Conservation (phyloP, 2,888 invertebrate genomes). For the Odontocerum albicorne region DNA sequence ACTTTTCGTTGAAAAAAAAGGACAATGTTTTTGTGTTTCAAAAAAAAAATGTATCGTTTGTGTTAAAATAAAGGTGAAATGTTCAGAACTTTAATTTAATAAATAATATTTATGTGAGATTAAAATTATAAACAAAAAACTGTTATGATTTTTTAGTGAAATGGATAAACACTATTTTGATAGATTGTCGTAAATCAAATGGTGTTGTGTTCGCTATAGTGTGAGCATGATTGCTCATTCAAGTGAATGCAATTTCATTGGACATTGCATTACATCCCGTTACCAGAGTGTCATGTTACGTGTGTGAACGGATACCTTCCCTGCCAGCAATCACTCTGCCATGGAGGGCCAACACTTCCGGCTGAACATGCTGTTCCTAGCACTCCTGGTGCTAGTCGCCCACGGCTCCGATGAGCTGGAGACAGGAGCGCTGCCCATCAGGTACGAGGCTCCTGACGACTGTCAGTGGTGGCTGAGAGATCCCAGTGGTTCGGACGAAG, state of each 20-base stretch:
- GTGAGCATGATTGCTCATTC: constrained; percentile 19
- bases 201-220: too few species aligned
- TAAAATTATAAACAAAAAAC: too few species aligned
- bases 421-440: constrained; percentile 43
- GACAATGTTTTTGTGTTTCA: too few species aligned
- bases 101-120: too few species aligned
- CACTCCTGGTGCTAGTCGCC: constrained; percentile 18
- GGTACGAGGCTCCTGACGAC: constrained; percentile 84
- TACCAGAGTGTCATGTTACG: constrained; percentile 4
- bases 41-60: too few species aligned
- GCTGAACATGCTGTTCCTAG: constrained; percentile 19
- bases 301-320: constrained; percentile 2
- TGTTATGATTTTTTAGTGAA: constrained; percentile 4
- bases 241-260: constrained; percentile 4
- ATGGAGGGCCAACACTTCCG: constrained; percentile 17
- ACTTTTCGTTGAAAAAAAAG: not conserved
- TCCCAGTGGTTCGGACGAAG: constrained; percentile 66
- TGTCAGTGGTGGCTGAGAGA: constrained; percentile 77
- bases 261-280: constrained; percentile 8
- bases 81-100: too few species aligned
- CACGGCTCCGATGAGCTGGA: constrained; percentile 22
- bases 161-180: constrained; percentile 18
- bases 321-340: constrained; percentile 6
- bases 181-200: too few species aligned
- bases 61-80: too few species aligned